Conservation (phyloP, 1,140 invertebrate species). For the Cydia splendana region DNA sequence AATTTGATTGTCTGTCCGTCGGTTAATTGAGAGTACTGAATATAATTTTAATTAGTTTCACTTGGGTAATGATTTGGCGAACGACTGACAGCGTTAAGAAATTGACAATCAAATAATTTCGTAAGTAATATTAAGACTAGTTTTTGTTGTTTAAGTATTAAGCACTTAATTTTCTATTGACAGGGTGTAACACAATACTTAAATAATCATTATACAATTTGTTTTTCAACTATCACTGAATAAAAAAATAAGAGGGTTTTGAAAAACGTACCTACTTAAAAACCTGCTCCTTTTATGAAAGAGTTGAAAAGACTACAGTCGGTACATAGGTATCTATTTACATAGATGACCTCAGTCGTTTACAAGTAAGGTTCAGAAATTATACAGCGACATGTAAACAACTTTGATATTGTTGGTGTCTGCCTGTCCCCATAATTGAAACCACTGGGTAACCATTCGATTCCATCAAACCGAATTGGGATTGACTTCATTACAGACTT, state of each 20-base stretch:
- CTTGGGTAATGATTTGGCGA: constrained; percentile 31
- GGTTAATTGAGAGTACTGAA: constrained; percentile 36
- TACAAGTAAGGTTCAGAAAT: neutral
- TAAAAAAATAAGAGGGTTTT: no score
- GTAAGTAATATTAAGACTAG: neutral
- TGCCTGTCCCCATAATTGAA: neutral
- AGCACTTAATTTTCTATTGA: no score
- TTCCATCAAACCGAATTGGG: constrained; percentile 15
- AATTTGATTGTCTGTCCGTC: constrained; percentile 39
- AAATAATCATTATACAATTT: no score
- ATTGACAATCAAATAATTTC: neutral
- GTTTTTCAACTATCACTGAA: no score
- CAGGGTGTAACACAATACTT: no score
- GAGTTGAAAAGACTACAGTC: no score
- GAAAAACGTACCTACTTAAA: no score
- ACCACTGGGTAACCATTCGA: constrained; percentile 16
- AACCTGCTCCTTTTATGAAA: no score
- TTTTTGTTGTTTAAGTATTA: neutral
- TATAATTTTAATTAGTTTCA: constrained; percentile 26
- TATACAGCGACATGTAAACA: neutral
- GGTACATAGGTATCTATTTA: no score
- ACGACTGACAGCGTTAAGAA: neutral
- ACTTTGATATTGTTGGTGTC: neutral
- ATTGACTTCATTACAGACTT: constrained; percentile 28
- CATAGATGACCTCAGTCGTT: neutral